Conservation (phyloP, 2,113 vertebrate species). For the Hemicordylus capensis region DNA sequence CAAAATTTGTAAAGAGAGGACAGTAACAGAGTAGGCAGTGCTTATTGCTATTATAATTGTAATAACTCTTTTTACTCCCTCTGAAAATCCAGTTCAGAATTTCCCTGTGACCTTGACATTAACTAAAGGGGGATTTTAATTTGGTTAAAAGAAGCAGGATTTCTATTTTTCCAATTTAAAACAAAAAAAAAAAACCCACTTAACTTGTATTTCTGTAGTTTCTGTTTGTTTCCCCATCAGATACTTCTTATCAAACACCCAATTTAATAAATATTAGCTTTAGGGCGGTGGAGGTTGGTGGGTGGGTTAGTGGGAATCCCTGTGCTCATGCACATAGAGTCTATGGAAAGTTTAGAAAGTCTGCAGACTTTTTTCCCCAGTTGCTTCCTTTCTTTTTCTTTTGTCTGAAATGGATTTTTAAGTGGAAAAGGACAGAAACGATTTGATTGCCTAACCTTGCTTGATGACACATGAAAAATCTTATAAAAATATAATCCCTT, state of each 20-base stretch:
- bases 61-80: constrained; percentile 37
- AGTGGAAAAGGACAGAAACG: neutral
- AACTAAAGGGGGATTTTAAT: constrained; percentile 55
- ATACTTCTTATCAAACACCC: constrained; percentile 41
- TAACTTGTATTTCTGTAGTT: constrained; percentile 40
- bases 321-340: neutral
- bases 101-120: constrained; percentile 53
- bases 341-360: constrained; percentile 12
- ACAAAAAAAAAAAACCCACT: constrained; percentile 20
- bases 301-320: no score
- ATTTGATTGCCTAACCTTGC: constrained; percentile 1
- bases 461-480: constrained; percentile 1
- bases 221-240: constrained; percentile 33
- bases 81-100: constrained; percentile 67
- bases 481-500: constrained; percentile 16
- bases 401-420: neutral
- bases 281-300: no score
- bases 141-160: constrained; percentile 37
- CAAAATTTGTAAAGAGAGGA: neutral
- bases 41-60: no score
- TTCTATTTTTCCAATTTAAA: constrained; percentile 39
- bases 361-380: neutral
- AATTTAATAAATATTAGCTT: neutral
- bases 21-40: neutral
- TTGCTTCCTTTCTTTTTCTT: neutral